phyloP scores from a whole-genome alignment of 1,140 invertebrate species.

The Harpegnathos saltator region DNA sequence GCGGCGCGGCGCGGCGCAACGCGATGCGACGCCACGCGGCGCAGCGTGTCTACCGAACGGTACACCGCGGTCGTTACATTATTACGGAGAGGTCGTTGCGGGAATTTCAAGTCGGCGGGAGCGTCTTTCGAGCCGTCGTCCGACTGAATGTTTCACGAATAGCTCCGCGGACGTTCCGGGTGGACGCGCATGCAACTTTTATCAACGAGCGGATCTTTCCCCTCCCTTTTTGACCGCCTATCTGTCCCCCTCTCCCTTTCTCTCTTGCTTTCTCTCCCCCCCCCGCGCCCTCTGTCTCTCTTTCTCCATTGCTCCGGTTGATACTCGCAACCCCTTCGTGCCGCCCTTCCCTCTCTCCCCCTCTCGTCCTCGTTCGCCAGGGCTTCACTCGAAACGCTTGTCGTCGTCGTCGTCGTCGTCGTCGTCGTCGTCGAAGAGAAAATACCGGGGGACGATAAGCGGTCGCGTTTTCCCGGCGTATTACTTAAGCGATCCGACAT shows the following conservation, averaged over 20 bases:
- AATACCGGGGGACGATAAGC: conserved; percentile 51
- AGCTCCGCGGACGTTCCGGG: conserved; percentile 61
- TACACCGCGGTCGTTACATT: conserved; percentile 63
- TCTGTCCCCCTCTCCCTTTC: neutral
- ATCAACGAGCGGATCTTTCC: conserved; percentile 63
- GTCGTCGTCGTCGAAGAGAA: conserved; percentile 28
- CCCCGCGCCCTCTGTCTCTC: no score
- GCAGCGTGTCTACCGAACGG: conserved; percentile 26
- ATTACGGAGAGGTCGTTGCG: conserved; percentile 62
- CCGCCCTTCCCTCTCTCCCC: neutral
- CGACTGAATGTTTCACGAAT: conserved; percentile 75
- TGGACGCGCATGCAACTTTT: conserved; percentile 75
- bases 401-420: conserved; percentile 19
- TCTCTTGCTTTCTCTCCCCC: conserved; percentile 1
- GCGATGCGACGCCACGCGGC: neutral
- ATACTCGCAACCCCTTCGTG: conserved; percentile 38
- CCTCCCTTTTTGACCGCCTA: conserved; percentile 37
- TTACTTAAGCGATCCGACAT: conserved; percentile 59
- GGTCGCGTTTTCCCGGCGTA: conserved; percentile 53
- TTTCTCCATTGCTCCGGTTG: conserved; percentile 7
- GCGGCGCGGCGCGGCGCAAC: conserved; percentile 21
- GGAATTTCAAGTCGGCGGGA: conserved; percentile 68
- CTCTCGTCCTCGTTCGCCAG: conserved; percentile 7
- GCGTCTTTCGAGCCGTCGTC: conserved; percentile 73
- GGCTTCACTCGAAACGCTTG: conserved; percentile 50